phyloP scores from a whole-genome alignment of 2,113 vertebrate species.

The Penelope pileata region DNA sequence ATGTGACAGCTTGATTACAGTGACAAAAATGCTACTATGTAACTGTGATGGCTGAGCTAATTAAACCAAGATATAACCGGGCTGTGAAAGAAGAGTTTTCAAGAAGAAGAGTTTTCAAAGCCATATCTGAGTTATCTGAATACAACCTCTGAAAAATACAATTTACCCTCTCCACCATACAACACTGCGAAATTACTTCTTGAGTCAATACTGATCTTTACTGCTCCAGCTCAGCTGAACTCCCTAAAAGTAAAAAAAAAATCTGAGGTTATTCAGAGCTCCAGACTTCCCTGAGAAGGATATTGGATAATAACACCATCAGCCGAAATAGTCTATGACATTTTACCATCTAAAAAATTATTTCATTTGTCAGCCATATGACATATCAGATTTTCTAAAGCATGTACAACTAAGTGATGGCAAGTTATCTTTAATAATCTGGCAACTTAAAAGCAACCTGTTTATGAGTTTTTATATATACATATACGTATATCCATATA shows the following conservation, averaged over 20 bases:
- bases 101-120: background rate
- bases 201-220: background rate
- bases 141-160: background rate
- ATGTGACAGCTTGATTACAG: background rate
- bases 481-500: background rate
- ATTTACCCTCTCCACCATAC: background rate
- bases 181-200: background rate
- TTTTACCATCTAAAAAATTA: background rate
- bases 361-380: background rate
- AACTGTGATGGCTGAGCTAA: background rate
- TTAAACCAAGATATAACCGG: background rate
- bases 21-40: background rate
- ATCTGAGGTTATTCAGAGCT: background rate
- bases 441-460: conserved; percentile 8
- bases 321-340: background rate
- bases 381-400: background rate
- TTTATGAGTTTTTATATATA: background rate
- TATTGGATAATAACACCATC: background rate
- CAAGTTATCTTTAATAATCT: background rate
- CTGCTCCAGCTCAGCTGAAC: background rate
- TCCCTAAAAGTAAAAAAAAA: conserved; percentile 10
- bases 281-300: background rate
- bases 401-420: background rate
- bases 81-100: too few relatives aligned
- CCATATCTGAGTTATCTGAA: background rate